Percentiles rank a stretch among this genome's conserved stretches.
phyloP scores from a whole-genome alignment of 30 jellyfish, hydroid and myxozoan genomes.

The Catostylus mosaicus region DNA sequence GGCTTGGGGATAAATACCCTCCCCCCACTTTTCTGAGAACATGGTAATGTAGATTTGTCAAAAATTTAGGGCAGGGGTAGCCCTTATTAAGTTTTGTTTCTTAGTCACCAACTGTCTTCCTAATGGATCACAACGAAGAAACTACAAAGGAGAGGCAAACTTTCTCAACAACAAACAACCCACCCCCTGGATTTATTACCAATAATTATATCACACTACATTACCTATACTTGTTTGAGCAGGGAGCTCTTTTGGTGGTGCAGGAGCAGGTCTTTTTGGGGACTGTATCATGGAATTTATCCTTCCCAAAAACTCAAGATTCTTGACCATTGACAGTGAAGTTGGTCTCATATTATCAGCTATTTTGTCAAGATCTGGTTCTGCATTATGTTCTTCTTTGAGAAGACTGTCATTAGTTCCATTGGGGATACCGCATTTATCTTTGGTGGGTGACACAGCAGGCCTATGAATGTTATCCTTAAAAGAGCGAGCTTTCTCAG shows the following conservation, averaged over 20 bases:
- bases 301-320: neutral
- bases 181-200: too few species aligned
- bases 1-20: too few species aligned
- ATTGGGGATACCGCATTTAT: neutral
- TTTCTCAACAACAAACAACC: too few species aligned
- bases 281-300: neutral
- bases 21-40: too few species aligned
- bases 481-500: neutral
- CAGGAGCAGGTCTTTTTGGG: constrained; percentile 53
- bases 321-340: constrained; percentile 18
- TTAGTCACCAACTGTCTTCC: too few species aligned
- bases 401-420: neutral
- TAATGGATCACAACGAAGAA: too few species aligned
- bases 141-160: too few species aligned
- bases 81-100: too few species aligned
- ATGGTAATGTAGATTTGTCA: too few species aligned
- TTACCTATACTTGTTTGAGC: neutral
- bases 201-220: too few species aligned
- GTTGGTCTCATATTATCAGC: constrained; percentile 20
- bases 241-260: constrained; percentile 23
- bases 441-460: neutral
- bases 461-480: neutral
- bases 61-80: too few species aligned
- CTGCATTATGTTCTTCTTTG: neutral
- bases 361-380: neutral